Evolutionary conservation across 1,140 invertebrate genomes (phyloP).

Genomic region (Copidosoma floridanum): DNA sequence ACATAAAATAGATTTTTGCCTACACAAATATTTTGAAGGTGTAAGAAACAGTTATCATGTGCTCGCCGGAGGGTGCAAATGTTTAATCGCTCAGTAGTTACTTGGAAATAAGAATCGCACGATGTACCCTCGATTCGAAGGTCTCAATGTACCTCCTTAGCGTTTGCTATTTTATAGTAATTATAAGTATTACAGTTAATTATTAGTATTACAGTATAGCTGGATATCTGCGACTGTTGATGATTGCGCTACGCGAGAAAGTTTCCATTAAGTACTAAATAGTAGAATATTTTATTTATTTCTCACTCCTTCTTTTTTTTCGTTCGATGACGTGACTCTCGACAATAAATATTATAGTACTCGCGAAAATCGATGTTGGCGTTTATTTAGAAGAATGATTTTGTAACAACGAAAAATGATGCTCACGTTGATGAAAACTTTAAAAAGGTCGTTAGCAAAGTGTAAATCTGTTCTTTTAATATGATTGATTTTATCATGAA

Average conservation of each 20-base stretch:
- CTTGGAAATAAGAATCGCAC: neutral
- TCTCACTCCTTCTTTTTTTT: neutral
- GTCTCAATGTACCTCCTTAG: no score
- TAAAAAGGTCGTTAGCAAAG: slow-evolving; percentile 23
- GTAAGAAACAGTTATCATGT: neutral
- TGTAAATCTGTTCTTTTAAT: neutral
- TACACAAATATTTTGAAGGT: no score
- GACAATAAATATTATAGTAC: no score
- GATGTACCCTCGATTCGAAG: neutral
- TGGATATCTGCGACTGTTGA: slow-evolving; percentile 39
- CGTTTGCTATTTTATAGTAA: no score
- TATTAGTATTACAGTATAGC: slow-evolving; percentile 31
- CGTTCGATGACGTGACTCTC: slow-evolving; percentile 25
- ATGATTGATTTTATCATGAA: no score
- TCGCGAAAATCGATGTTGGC: no score
- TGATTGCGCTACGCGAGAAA: slow-evolving; percentile 47
- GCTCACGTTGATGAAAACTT: no score
- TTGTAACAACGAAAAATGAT: no score
- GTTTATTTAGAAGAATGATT: no score
- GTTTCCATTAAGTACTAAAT: slow-evolving; percentile 35
- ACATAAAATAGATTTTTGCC: no score
- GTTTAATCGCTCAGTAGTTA: slow-evolving; percentile 24
- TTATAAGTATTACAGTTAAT: slow-evolving; percentile 15
- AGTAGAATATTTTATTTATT: slow-evolving; percentile 6
- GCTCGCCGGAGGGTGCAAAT: slow-evolving; percentile 24